A percentile compares a stretch with the other conserved stretches of the same genome.
phyloP scores from a whole-genome alignment of 2,888 invertebrate species.

The Hypselothyrea guttata region DNA sequence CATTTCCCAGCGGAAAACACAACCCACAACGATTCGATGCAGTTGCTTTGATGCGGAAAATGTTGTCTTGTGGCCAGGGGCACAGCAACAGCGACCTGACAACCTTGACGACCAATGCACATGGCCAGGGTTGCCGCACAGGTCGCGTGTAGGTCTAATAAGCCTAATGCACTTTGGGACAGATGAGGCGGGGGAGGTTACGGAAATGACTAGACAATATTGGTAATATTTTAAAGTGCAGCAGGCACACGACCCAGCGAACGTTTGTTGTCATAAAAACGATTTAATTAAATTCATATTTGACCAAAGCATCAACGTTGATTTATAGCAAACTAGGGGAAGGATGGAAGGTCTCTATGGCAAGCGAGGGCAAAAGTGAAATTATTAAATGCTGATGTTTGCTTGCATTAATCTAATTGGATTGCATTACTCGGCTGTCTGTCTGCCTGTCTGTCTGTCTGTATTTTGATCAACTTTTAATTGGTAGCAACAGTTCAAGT shows the following conservation, averaged over 20 bases:
- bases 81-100: conserved; percentile 22
- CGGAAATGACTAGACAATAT: conserved; percentile 66
- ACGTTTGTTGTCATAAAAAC: conserved; percentile 69
- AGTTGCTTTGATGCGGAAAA: conserved; percentile 65
- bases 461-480: conserved; percentile 14
- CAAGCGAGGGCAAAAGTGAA: conserved; percentile 35
- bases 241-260: conserved; percentile 53
- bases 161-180: conserved; percentile 65
- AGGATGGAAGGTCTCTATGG: conserved; percentile 3
- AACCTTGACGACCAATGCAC: conserved; percentile 70
- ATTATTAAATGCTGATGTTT: conserved; percentile 58
- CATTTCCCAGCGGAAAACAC: not conserved
- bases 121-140: conserved; percentile 37
- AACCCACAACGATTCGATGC: conserved; percentile 53
- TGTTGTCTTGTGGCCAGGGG: conserved; percentile 54
- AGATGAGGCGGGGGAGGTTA: conserved; percentile 35
- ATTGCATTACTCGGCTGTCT: conserved; percentile 28
- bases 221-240: conserved; percentile 77
- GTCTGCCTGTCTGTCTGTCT: not conserved
- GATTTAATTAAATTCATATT: conserved; percentile 81
- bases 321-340: conserved; percentile 47
- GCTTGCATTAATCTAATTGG: conserved; percentile 69
- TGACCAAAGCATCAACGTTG: conserved; percentile 48
- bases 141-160: conserved; percentile 71
- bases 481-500: conserved; percentile 12